These are phyloP conservation scores for Loris lydekkerianus DNA, from an alignment of 2,797 vertebrate genomes.

Conservation along the genomic window DNA sequence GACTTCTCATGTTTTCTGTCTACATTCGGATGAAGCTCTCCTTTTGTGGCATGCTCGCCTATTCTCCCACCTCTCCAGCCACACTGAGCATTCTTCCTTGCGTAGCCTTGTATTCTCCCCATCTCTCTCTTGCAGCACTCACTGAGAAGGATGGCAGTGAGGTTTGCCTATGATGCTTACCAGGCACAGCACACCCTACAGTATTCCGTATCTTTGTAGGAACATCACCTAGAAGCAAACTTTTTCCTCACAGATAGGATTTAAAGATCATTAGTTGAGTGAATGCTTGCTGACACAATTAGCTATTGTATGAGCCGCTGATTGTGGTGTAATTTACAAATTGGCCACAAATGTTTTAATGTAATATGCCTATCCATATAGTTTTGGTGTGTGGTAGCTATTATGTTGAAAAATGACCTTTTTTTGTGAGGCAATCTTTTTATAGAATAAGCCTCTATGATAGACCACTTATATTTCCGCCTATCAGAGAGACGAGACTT, in stretches of 20 bases:
- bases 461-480: not conserved
- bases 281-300: not conserved
- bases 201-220: not conserved
- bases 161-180: not conserved
- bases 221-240: not conserved
- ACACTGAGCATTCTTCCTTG: not conserved
- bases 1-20: not conserved
- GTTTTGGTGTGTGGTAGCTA: not conserved
- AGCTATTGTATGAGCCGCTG: not conserved
- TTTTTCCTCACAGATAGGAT: not conserved
- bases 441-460: not conserved
- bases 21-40: not conserved
- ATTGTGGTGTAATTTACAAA: not conserved
- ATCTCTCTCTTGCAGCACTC: not conserved
- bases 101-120: not conserved
- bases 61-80: not conserved
- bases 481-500: not conserved
- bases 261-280: not conserved
- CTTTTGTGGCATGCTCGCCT: not conserved
- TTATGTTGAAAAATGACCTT: not conserved
- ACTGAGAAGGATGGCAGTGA: not conserved
- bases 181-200: no score
- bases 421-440: not conserved
- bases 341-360: not conserved
- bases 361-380: not conserved